Percentiles rank a stretch among this genome's conserved stretches.
Evolutionary conservation across 2,888 invertebrate species (phyloP).

Genomic region (Anthophora plumipes): DNA sequence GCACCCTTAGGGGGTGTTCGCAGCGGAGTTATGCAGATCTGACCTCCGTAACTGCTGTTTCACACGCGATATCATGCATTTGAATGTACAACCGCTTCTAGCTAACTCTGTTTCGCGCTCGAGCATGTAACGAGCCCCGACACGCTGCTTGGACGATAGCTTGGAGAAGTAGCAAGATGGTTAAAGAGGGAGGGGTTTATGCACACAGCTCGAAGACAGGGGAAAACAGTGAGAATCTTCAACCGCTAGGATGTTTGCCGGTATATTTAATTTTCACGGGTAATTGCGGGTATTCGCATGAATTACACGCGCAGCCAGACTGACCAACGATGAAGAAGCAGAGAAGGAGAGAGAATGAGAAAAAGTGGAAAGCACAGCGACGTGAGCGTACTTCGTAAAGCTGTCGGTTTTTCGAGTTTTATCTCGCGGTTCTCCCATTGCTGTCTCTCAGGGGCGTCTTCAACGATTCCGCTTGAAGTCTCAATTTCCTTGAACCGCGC

Average conservation of each 20-base stretch:
- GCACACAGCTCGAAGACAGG: neutral
- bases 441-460: neutral
- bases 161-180: neutral
- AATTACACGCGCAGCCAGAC: slow-evolving; percentile 21
- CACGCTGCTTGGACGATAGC: neutral
- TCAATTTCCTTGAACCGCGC: slow-evolving; percentile 11
- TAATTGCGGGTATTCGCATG: slow-evolving; percentile 38
- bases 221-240: slow-evolving; percentile 50
- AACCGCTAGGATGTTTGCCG: neutral
- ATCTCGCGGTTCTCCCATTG: neutral
- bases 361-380: neutral
- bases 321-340: too few species aligned
- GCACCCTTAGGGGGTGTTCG: slow-evolving; percentile 73
- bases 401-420: slow-evolving; percentile 9
- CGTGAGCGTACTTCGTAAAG: slow-evolving; percentile 35
- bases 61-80: slow-evolving; percentile 81
- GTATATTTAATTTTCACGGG: slow-evolving; percentile 52
- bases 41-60: slow-evolving; percentile 78
- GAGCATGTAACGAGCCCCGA: slow-evolving; percentile 44
- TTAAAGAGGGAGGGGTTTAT: neutral
- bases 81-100: slow-evolving; percentile 76
- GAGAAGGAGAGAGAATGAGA: too few species aligned
- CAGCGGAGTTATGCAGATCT: slow-evolving; percentile 80
- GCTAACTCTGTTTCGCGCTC: slow-evolving; percentile 67
- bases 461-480: slow-evolving; percentile 9